Percentiles rank a stretch among this genome's conserved stretches.
phyloP scores from a whole-genome alignment of 2,797 vertebrate genomes.

The Vireo griseus region DNA sequence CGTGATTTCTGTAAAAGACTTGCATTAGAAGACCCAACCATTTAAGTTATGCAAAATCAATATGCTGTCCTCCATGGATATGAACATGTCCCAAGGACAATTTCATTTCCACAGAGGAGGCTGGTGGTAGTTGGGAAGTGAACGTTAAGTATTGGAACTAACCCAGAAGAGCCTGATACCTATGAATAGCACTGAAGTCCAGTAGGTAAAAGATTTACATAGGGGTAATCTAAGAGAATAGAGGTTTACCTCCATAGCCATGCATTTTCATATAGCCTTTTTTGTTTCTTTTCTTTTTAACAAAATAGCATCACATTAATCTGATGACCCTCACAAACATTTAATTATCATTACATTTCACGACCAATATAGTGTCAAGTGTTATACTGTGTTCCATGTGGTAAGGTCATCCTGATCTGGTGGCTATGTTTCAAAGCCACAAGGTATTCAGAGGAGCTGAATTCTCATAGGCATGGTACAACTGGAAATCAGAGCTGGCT shows the following conservation, averaged over 20 bases:
- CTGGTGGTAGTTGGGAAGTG: not conserved
- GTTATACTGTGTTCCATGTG: not conserved
- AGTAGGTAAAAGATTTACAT: not conserved
- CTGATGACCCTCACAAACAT: not conserved
- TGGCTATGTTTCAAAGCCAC: not conserved
- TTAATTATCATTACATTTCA: not conserved
- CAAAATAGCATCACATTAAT: not conserved
- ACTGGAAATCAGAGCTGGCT: not conserved
- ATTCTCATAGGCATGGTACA: not conserved
- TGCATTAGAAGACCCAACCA: not conserved
- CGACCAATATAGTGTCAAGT: not conserved
- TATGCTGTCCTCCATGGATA: not conserved
- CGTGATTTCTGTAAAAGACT: not conserved
- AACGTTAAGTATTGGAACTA: not conserved
- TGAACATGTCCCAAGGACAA: constrained; percentile 13
- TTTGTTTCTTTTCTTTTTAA: not conserved
- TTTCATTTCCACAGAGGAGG: not conserved
- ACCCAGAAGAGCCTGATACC: not conserved
- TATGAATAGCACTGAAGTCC: not conserved
- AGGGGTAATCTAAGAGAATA: not conserved
- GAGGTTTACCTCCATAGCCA: not conserved
- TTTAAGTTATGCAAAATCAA: constrained; percentile 37
- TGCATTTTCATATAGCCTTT: not conserved
- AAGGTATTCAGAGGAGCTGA: not conserved
- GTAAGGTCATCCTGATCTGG: not conserved